A percentile compares a stretch with the other conserved stretches of the same genome.
Evolutionary conservation across 2,113 vertebrate species (phyloP).

Genomic region (Dasypus novemcinctus): DNA sequence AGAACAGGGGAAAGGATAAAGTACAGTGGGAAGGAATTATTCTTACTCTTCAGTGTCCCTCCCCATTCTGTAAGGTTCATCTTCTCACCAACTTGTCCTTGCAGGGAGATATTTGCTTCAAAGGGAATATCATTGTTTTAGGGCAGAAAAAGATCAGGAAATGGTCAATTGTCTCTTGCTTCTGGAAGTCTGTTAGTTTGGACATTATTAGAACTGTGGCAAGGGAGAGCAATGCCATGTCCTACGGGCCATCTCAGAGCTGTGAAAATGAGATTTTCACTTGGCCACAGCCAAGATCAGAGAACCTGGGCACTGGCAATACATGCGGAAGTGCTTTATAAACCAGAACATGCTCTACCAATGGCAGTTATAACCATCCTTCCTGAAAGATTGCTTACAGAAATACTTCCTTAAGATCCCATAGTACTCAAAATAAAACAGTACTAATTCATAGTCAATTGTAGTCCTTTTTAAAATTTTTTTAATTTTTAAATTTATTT

Average conservation of each 20-base stretch:
- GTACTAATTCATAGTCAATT: constrained; percentile 44
- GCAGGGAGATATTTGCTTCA: constrained; percentile 37
- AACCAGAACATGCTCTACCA: not conserved
- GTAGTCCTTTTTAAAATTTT: constrained; percentile 62
- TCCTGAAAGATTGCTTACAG: constrained; percentile 28
- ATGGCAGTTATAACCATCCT: not conserved
- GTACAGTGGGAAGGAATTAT: not conserved
- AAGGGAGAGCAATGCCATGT: constrained; percentile 38
- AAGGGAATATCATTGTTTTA: constrained; percentile 41
- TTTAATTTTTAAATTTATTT: no score
- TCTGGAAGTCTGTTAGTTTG: constrained; percentile 61
- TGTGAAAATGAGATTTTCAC: not conserved
- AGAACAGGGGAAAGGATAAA: not conserved
- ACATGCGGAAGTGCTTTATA: constrained; percentile 32
- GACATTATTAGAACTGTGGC: constrained; percentile 42
- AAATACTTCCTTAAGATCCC: constrained; percentile 53
- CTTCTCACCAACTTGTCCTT: not conserved
- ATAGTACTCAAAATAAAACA: constrained; percentile 51
- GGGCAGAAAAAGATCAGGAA: constrained; percentile 42
- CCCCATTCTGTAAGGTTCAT: not conserved
- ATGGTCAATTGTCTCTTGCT: constrained; percentile 34
- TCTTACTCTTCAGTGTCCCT: not conserved
- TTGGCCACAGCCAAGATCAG: not conserved
- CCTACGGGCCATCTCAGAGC: constrained; percentile 4
- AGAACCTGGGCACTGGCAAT: not conserved